phyloP scores from a whole-genome alignment of 2,888 invertebrate species.

The Orchesella flavescens region DNA sequence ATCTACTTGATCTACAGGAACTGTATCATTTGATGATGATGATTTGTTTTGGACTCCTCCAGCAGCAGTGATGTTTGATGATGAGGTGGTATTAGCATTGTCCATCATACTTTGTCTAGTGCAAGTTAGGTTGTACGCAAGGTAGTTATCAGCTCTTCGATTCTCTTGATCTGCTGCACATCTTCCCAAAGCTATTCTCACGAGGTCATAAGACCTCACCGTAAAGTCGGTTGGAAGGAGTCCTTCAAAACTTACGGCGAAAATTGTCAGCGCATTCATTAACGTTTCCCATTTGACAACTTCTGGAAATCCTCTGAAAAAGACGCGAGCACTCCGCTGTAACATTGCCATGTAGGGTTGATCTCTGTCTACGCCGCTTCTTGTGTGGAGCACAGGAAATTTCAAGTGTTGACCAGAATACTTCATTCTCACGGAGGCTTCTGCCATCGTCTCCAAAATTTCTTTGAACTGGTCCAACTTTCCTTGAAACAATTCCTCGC shows the following conservation, averaged over 20 bases:
- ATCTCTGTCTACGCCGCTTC: neutral
- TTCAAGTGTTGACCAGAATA: neutral
- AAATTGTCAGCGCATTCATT: slow-evolving; percentile 17
- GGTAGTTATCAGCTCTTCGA: neutral
- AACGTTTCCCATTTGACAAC: slow-evolving; percentile 26
- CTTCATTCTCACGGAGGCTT: slow-evolving; percentile 24
- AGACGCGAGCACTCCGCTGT: slow-evolving; percentile 16
- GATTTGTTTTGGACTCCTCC: neutral
- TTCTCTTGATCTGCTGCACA: slow-evolving; percentile 11
- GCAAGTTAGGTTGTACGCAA: neutral
- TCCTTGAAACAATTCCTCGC: neutral
- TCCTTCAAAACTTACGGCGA: slow-evolving; percentile 26
- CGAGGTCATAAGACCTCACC: neutral
- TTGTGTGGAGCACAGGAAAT: neutral
- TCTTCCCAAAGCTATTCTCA: slow-evolving; percentile 21
- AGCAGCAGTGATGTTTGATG: neutral
- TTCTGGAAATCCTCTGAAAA: slow-evolving; percentile 23
- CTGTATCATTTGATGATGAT: too few species aligned
- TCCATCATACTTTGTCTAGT: neutral
- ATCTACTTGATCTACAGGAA: too few species aligned
- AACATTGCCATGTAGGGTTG: slow-evolving; percentile 24
- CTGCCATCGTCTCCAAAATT: slow-evolving; percentile 23
- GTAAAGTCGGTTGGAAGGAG: slow-evolving; percentile 1
- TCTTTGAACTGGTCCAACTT: neutral
- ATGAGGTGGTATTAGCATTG: neutral